Evolutionary conservation across 2,888 invertebrate species (phyloP), one percentile per base, ranked within the genome.

Genomic region (Liodrosophila aerea): DNA sequence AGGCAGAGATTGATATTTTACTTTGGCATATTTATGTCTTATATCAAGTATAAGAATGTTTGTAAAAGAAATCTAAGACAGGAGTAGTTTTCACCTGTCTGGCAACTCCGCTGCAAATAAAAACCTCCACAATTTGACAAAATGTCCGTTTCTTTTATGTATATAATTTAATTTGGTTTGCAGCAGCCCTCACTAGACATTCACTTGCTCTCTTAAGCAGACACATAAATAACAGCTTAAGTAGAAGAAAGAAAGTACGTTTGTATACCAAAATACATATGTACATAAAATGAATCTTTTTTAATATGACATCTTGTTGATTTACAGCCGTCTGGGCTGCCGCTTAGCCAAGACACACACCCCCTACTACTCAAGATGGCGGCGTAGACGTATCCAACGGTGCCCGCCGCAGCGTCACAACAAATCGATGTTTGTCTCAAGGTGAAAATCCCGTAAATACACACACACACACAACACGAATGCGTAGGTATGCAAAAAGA

Each of bases 381-480:
- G 62, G 43, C 46, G 37, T 57, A 58, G 45, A 64, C 44, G 73
- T n/a, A n/a, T n/a, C 76, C 51, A 41, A 27, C 18, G 39, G 37
- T 34, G 39, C n/a, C 46, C 34, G 29, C 37, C 47, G 53, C 72
- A 68, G 53, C 73, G 76, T 74, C 78, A 85, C 64, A 82, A 78
- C 77, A 78, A 85, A 78, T 78, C 83, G 80, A 78, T 78, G 85
- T 59, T 43, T 65, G 78, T 85, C 85, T 78, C 78, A 78, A 78
- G 78, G 85, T 78, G 73, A 78, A 75, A 73, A 69, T 65, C 58
- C 40, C 63, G 63, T 61, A 81, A 75, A 78, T 54, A 68, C 36
- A 37, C 9, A 31, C 37, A 39, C 39, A 39, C 39, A n/a, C 7
- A 39, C 39, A 53, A 18, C 43, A 58, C 33, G 43, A 56, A 56